Conservation (phyloP, 1,140 invertebrate genomes). For the Meloidogyne hapla region DNA sequence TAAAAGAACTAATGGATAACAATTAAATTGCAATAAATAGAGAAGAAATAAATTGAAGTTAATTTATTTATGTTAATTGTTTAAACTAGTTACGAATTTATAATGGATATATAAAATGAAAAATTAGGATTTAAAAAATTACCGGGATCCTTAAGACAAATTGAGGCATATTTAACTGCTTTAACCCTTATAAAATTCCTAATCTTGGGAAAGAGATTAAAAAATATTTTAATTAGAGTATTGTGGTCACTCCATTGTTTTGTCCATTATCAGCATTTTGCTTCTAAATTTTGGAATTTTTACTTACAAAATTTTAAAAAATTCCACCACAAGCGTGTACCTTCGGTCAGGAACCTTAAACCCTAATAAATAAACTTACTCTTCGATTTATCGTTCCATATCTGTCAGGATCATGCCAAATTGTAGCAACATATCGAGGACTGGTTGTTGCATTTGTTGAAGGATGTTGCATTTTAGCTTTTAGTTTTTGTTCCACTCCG, state of each 20-base stretch:
- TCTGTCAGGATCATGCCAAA: slow-evolving; percentile 19
- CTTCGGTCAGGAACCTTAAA: background rate
- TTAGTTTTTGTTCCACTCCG: background rate
- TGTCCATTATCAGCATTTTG: slow-evolving; percentile 7
- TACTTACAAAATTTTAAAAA: background rate
- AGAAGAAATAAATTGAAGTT: background rate
- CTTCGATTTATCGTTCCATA: background rate
- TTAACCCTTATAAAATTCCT: background rate
- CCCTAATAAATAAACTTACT: background rate
- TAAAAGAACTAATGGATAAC: background rate
- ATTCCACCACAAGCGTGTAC: too few relatives aligned
- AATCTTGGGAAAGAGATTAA: too few relatives aligned
- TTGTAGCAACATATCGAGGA: slow-evolving; percentile 12
- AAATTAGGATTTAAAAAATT: background rate
- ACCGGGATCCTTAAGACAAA: background rate
- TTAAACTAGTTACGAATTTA: too few relatives aligned
- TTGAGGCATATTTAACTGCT: background rate
- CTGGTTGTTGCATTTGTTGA: background rate
- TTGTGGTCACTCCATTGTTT: background rate
- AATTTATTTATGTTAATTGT: background rate
- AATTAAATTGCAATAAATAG: background rate
- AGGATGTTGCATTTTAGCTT: background rate
- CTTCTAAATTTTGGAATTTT: background rate
- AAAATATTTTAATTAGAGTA: background rate
- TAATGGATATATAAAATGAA: background rate